phyloP scores from a whole-genome alignment of 2,797 vertebrate species.

The Ceryle rudis region DNA sequence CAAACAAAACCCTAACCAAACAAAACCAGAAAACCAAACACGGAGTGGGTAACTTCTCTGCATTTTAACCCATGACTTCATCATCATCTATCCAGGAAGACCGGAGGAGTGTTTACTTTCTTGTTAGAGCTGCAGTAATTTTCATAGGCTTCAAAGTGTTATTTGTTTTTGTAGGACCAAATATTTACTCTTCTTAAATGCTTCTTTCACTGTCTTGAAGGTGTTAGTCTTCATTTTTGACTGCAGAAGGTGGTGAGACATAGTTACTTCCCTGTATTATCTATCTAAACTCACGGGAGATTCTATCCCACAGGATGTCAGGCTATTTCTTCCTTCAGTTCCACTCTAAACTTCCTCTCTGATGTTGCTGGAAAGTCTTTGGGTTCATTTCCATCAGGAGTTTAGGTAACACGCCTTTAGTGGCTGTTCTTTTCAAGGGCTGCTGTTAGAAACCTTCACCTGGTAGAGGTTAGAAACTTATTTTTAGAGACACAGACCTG shows the following conservation, averaged over 20 bases:
- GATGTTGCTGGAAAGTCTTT: not conserved
- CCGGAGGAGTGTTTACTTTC: not conserved
- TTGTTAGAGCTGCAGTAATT: not conserved
- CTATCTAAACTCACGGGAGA: not conserved
- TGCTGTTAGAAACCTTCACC: not conserved
- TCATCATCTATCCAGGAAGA: not conserved
- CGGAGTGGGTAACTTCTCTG: not conserved
- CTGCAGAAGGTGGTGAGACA: not conserved
- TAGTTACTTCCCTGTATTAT: not conserved
- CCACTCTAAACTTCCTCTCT: conserved; percentile 9
- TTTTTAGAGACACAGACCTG: conserved; percentile 46
- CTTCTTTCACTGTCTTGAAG: not conserved
- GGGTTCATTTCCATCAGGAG: not conserved
- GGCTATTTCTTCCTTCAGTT: conserved; percentile 1
- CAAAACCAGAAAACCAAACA: not conserved
- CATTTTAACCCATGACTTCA: not conserved
- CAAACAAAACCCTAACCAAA: too few relatives aligned
- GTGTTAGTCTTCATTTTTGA: not conserved
- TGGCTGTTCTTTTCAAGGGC: not conserved
- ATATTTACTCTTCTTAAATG: not conserved
- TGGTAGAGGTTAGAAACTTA: conserved; percentile 40
- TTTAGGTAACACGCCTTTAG: not conserved
- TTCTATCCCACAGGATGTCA: not conserved
- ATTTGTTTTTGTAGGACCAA: not conserved
- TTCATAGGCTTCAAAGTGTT: not conserved